Base-by-base conservation (phyloP, 2,797 vertebrate genomes). In the Takifugu ocellatus region DNA sequence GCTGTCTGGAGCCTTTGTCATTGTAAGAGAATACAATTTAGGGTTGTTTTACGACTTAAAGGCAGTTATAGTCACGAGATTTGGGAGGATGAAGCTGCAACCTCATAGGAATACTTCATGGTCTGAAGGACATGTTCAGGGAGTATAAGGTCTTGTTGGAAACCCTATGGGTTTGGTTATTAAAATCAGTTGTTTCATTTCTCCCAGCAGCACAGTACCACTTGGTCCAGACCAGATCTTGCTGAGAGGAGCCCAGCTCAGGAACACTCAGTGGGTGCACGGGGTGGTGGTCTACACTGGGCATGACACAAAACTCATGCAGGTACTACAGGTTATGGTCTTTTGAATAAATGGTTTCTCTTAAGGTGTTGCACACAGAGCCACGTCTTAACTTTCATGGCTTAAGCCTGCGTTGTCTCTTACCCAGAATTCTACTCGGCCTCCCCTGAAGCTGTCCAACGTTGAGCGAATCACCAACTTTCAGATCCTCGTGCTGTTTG, bases 291-390 rank as follows among this genome's bases (percentile, higher is more conserved):
- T 99, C 68, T 99, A 99, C 81, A 99, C 97, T 0, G 97, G 97
- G 56, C 96, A 98, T 25, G 97, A 99, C 86, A 99, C 97, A 71
- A 99, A 99, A 79, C 94, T 99, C 67, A 99, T 99, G 96, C 97
- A 99, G 96, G 96, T 97, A 82, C 75, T 70, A 11, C 49, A 43
- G 26, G 12, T 54, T 27, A 44, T 10, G 16, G 25, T 11, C 0
- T 21, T 17, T 46, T 21, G 17, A 46, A 17, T 21, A 2, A 6
- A 17, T 17, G 8, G 2, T 17, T 15, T 54, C 36, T 39, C 14
- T 12, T 39, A 3, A 3, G 36, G 36, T 39, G 8, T 39, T 14
- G 36, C 36, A 14, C 36, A 39, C 36, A 39, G 36, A 39, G 11
- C 36, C 3, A 14, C 36, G 10, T 39, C 43, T 29, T 49, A 54